Base-by-base conservation (phyloP, 2,888 invertebrate genomes). In the Archips crataeganus region DNA sequence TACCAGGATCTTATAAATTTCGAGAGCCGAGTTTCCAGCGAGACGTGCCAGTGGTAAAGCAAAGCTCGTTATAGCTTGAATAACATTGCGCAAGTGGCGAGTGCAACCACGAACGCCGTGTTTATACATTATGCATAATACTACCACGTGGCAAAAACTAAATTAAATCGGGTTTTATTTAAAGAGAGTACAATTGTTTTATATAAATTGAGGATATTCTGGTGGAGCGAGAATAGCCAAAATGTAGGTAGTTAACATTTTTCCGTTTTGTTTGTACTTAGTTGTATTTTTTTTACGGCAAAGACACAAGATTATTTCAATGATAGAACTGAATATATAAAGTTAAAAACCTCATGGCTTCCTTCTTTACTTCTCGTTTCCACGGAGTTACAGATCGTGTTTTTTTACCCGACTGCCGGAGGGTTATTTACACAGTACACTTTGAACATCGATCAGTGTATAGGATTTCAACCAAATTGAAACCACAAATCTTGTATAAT, bases 121-220 rank as follows among this genome's bases (percentile, higher is more conserved):
- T 64, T 59, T 67, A 66, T 72, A 60, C 49, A 73, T 64, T 73
- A 73, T 73, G 68, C 73, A 73, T 73, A 23, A 39, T 36, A 65
- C 63, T 3, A 15, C 65, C 65, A 66, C 65, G 71, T 61, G 71
- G 49, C 51, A 61, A 42, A 8, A 45, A 57, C 47, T 4, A 47
- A 69, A 73, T 69, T 68, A 59, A 73, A 73, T 69, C 68, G 49
- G 6, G 68, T 64, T 73, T 69, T 73, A 64, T 68, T 68, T 45
- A 10, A 42, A 47, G 13, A 23, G 47, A 34, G 32, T 8, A 45
- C 23, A 13, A 63, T 45, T 47, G 63, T 32, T 45, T 63, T 23
- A 6, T 23, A 45, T 11, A 10, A 42, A 62, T 51, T 51, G 51
- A 15, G 51, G 15, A 15, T 54, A 9, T 15, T 54, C 15, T 23